These are phyloP conservation scores for Ganaspis brasiliensis DNA, from an alignment of 2,888 invertebrate genomes.

Conservation along the genomic window DNA sequence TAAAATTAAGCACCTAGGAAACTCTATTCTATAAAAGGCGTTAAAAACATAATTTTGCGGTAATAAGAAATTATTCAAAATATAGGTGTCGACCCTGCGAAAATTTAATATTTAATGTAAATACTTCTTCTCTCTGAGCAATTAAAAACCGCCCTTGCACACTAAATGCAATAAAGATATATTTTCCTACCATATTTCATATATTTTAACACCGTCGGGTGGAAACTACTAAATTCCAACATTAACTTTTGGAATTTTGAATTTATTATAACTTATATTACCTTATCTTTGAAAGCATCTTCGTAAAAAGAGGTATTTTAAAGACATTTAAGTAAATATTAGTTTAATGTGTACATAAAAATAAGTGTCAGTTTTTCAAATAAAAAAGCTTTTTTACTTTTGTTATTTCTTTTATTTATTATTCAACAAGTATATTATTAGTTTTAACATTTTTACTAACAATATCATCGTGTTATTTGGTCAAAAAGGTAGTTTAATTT, in stretches of 20 bases:
- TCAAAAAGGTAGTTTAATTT: no score
- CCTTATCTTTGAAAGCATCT: no score
- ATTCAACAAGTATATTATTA: no score
- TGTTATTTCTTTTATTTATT: no score
- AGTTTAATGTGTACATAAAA: no score
- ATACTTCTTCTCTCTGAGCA: background rate
- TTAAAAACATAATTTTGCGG: background rate
- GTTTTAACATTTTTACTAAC: no score
- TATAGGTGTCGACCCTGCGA: background rate
- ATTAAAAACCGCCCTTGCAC: background rate
- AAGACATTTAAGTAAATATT: no score
- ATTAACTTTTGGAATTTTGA: background rate
- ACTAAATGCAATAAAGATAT: constrained; percentile 13
- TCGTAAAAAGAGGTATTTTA: no score
- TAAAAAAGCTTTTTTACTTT: no score
- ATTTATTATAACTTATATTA: no score
- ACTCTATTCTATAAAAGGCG: constrained; percentile 7
- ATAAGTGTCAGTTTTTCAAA: no score
- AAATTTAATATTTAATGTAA: constrained; percentile 15
- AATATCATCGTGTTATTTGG: no score
- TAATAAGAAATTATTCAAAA: background rate
- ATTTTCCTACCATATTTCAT: background rate
- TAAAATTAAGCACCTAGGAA: background rate
- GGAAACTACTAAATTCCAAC: constrained; percentile 4
- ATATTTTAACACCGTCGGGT: background rate